Evolutionary conservation across 2,888 invertebrate species (phyloP).

Genomic region (Anticlea derivata): DNA sequence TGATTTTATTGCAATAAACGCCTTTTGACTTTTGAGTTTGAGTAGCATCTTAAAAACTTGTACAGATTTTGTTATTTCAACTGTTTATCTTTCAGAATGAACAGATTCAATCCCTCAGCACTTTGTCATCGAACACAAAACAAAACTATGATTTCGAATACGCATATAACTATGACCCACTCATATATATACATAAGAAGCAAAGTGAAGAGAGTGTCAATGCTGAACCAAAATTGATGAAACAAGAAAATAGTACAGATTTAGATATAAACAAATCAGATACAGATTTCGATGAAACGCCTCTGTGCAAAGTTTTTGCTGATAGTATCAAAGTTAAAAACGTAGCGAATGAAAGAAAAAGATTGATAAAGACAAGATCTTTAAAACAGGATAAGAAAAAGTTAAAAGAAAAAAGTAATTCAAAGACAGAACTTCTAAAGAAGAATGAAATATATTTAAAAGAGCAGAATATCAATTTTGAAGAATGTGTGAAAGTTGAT

Average conservation of each 20-base stretch:
- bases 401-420: background rate
- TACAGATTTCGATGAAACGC: slow-evolving; percentile 12
- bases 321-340: background rate
- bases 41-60: no score
- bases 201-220: slow-evolving; percentile 14
- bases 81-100: slow-evolving; percentile 33
- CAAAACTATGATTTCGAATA: slow-evolving; percentile 27
- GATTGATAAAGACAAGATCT: slow-evolving; percentile 1
- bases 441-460: slow-evolving; percentile 9
- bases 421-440: background rate
- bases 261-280: background rate
- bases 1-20: no score
- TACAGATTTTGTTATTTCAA: no score
- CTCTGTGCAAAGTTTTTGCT: slow-evolving; percentile 1
- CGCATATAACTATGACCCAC: slow-evolving; percentile 7
- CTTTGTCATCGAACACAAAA: slow-evolving; percentile 18
- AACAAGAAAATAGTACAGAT: slow-evolving; percentile 16
- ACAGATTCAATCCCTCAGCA: slow-evolving; percentile 29
- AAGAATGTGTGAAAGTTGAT: slow-evolving; percentile 2
- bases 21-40: no score
- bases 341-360: background rate
- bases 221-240: slow-evolving; percentile 19
- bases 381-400: slow-evolving; percentile 6
- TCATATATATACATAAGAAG: background rate
- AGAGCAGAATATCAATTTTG: slow-evolving; percentile 4